These are phyloP conservation scores for Drepanosiphum platanoidis DNA, from an alignment of 2,888 invertebrate genomes.

Conservation along the genomic window DNA sequence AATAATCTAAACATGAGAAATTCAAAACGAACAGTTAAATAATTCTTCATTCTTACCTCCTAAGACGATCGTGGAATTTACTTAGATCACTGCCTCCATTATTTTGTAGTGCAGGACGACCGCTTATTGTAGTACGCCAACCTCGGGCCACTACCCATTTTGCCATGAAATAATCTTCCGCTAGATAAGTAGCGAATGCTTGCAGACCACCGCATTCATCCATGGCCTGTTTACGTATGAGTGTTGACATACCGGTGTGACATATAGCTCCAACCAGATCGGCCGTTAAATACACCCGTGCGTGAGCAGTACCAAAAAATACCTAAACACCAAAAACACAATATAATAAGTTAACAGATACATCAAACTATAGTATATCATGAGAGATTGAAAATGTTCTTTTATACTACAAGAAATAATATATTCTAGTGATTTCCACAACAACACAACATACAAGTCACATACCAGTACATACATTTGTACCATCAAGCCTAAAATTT, in stretches of 20 bases:
- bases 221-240: conserved; percentile 87
- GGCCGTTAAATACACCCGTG: conserved; percentile 92
- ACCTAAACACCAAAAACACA: conserved; percentile 70
- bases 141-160: conserved; percentile 87
- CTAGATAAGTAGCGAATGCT: conserved; percentile 91
- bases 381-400: too few relatives aligned
- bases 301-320: conserved; percentile 97
- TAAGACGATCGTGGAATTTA: conserved; percentile 62
- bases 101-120: conserved; percentile 96
- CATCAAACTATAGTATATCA: too few relatives aligned
- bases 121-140: conserved; percentile 89
- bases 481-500: not conserved
- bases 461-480: too few relatives aligned
- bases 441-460: not conserved
- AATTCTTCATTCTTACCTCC: conserved; percentile 32
- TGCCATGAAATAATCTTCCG: conserved; percentile 98
- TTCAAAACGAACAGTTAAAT: not conserved
- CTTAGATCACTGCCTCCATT: conserved; percentile 80
- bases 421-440: not conserved
- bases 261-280: conserved; percentile 94
- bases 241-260: conserved; percentile 97
- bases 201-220: conserved; percentile 93
- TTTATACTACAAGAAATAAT: not conserved
- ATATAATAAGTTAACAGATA: not conserved
- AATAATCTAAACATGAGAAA: not conserved